These are phyloP conservation scores for Chamaea fasciata DNA, from an alignment of 2,113 vertebrate genomes.

Conservation along the genomic window DNA sequence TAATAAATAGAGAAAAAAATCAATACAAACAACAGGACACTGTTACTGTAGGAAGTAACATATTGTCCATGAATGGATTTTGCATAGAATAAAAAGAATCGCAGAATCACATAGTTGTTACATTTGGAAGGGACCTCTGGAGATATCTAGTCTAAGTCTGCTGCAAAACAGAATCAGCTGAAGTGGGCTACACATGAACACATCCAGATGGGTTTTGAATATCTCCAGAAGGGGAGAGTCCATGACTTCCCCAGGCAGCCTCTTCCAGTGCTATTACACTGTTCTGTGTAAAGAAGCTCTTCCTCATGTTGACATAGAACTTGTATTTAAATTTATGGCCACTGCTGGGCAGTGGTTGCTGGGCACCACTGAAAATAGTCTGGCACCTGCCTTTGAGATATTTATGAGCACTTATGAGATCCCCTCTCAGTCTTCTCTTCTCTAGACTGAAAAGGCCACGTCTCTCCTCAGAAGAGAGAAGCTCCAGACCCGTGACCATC, in stretches of 20 bases:
- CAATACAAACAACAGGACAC: not conserved
- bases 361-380: not conserved
- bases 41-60: not conserved
- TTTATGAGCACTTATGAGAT: not conserved
- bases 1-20: not conserved
- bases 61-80: not conserved
- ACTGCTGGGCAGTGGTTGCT: not conserved
- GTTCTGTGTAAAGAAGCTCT: not conserved
- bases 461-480: not conserved
- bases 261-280: not conserved
- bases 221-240: not conserved
- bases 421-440: not conserved
- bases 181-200: not conserved
- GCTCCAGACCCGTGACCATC: not conserved
- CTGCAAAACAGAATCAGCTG: not conserved
- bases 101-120: not conserved
- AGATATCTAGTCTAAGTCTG: not conserved
- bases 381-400: not conserved
- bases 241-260: not conserved
- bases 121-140: not conserved
- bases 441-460: not conserved
- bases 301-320: rapidly evolving
- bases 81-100: not conserved
- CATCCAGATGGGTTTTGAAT: not conserved
- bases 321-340: not conserved